phyloP scores from a whole-genome alignment of 2,797 vertebrate species.

The Holocentrus rufus region DNA sequence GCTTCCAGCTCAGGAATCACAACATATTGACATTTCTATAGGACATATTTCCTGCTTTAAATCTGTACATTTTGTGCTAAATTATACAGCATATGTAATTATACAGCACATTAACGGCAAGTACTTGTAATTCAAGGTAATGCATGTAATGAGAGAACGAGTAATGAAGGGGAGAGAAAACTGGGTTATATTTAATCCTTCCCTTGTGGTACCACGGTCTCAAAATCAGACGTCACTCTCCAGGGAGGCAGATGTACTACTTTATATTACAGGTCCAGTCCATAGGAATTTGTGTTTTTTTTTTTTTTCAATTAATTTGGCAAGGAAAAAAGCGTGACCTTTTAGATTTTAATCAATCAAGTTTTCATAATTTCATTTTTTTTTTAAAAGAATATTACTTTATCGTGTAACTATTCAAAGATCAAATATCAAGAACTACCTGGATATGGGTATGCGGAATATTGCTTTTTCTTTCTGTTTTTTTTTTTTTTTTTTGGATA shows the following conservation, averaged over 20 bases:
- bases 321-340: too few species aligned
- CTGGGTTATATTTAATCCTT: slow-evolving; percentile 33
- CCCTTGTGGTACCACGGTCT: slow-evolving; percentile 33
- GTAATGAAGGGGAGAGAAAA: slow-evolving; percentile 19
- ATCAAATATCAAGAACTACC: too few species aligned
- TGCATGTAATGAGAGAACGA: slow-evolving; percentile 42
- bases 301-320: too few species aligned
- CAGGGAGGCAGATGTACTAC: not conserved
- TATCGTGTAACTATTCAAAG: too few species aligned
- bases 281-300: too few species aligned
- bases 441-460: too few species aligned
- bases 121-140: slow-evolving; percentile 65
- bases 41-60: slow-evolving; percentile 41
- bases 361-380: too few species aligned
- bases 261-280: not conserved
- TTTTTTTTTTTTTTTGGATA: too few species aligned
- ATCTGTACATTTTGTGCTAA: slow-evolving; percentile 59
- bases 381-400: too few species aligned
- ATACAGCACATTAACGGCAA: slow-evolving; percentile 59
- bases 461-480: too few species aligned
- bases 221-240: slow-evolving; percentile 15
- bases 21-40: slow-evolving; percentile 54
- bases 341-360: too few species aligned
- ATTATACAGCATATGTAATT: slow-evolving; percentile 53
- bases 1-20: not conserved